Evolutionary conservation across 2,888 invertebrate genomes (phyloP), one percentile per base, ranked within the genome.

Genomic region (Cinara cedri): DNA sequence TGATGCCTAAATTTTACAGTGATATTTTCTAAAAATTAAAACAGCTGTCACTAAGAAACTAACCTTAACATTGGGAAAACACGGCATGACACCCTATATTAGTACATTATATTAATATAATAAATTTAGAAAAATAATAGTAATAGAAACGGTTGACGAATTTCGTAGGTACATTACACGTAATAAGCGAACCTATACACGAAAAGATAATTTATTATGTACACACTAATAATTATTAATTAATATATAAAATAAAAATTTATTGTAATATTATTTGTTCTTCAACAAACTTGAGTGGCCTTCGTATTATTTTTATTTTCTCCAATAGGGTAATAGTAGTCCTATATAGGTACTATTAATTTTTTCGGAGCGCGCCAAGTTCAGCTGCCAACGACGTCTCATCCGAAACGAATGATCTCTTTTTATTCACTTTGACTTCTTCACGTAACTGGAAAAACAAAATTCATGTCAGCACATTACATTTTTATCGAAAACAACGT

Each of bases 311-410:
- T n/a, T 16, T 51, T 9, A 14, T 72, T 21, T 63, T 2, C 19
- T 19, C 24, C 57, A 55, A 71, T 26, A 42, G n/a, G 34, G 14
- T 6, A 42, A 1, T 4, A 4, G 34, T 34, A 4, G 6, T 34
- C 6, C 34, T 34, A 34, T 6, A 34, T 14, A 42, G 8, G 13
- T 26, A 13, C 16, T 26, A 21, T 70, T 78, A 70, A 60, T 78
- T 78, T 70, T 78, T 78, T n/a, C 78, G 68, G n/a, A 78, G 78
- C 21, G 78, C 78, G 8, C 78, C 78, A 11, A 78, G 78, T 70
- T 78, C 57, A 70, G 78, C 78, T 49, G 78, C 78, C 4, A 70
- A n/a, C 1, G 78, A 62, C 42, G 78, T 62, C 24, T 78, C 78
- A 42, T 70, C 78, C 11, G 78, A 78, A 19, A 78, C 78, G n/a